Conservation (phyloP, 2,888 invertebrate species). For the Himalopsyche tibetana region DNA sequence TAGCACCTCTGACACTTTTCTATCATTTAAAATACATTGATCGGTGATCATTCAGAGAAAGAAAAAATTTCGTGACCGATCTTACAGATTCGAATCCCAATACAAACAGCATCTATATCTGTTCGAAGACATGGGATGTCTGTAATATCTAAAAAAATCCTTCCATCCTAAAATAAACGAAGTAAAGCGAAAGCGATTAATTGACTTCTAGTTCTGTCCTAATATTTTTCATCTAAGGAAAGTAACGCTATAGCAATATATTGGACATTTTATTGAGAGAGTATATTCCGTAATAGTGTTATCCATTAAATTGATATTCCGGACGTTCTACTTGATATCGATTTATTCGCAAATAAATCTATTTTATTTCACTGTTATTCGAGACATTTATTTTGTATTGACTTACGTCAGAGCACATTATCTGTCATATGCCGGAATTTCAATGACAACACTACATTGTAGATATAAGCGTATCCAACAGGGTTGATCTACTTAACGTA, state of each 20-base stretch:
- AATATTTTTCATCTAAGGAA: too few species aligned
- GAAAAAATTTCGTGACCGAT: too few species aligned
- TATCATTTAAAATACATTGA: too few species aligned
- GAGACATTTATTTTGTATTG: constrained; percentile 28
- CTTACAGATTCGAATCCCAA: too few species aligned
- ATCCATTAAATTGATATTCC: constrained; percentile 1
- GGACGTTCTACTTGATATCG: background rate
- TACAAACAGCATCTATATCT: too few species aligned
- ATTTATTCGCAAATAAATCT: constrained; percentile 35
- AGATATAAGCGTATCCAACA: background rate
- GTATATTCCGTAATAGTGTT: background rate
- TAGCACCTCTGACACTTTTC: too few species aligned
- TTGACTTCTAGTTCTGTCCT: too few species aligned
- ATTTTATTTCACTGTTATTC: constrained; percentile 22
- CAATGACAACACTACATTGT: background rate
- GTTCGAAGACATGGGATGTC: too few species aligned
- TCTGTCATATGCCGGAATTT: constrained; percentile 16
- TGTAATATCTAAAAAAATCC: too few species aligned
- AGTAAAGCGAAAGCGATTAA: too few species aligned
- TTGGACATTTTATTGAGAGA: background rate
- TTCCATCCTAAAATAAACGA: too few species aligned
- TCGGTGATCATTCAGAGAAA: too few species aligned
- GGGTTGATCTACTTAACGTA: background rate
- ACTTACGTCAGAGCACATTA: constrained; percentile 9
- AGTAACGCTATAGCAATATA: background rate